These are phyloP conservation scores for Popillia japonica DNA, from an alignment of 1,140 invertebrate species.

Conservation along the genomic window DNA sequence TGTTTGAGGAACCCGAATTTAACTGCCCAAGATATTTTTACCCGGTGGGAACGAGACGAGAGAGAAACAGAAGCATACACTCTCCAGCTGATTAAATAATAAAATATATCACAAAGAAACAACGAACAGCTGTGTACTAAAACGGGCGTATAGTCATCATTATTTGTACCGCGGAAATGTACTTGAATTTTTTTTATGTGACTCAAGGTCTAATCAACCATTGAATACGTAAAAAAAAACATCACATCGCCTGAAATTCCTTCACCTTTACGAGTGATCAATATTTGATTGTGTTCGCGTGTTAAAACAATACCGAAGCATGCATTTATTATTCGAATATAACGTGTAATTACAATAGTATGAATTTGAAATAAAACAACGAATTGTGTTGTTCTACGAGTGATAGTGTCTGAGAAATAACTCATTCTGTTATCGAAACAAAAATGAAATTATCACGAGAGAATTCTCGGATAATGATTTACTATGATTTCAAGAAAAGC, in stretches of 20 bases:
- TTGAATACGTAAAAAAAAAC: slow-evolving; percentile 8
- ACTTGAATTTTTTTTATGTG: slow-evolving; percentile 9
- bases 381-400: background rate
- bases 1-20: too few relatives aligned
- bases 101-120: background rate
- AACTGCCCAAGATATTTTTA: too few relatives aligned
- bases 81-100: slow-evolving; percentile 25
- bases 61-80: background rate
- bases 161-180: slow-evolving; percentile 14
- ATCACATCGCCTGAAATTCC: background rate
- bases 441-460: too few relatives aligned
- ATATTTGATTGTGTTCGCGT: slow-evolving; percentile 16
- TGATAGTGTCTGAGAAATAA: too few relatives aligned
- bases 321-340: background rate
- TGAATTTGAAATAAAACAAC: background rate
- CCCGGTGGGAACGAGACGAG: too few relatives aligned
- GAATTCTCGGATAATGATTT: too few relatives aligned
- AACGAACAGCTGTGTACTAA: background rate
- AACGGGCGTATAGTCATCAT: slow-evolving; percentile 21
- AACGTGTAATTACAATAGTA: background rate
- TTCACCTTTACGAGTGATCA: slow-evolving; percentile 30
- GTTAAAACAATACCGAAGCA: slow-evolving; percentile 11
- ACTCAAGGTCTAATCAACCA: slow-evolving; percentile 15
- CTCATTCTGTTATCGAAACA: too few relatives aligned
- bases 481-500: too few relatives aligned